phyloP scores from a whole-genome alignment of 2,113 vertebrate genomes.

The Pagrus major region DNA sequence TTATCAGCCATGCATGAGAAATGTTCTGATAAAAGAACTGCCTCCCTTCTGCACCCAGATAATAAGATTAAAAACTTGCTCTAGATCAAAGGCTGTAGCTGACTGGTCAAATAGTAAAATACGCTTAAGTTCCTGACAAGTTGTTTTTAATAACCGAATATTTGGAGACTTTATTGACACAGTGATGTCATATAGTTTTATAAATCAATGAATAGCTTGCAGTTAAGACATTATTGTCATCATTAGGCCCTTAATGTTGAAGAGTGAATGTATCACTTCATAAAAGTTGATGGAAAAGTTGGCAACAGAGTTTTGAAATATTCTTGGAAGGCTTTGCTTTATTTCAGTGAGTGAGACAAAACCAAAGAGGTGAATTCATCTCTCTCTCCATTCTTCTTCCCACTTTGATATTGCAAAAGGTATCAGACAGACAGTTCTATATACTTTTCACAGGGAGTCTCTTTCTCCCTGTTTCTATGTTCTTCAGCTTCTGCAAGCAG shows the following conservation, averaged over 20 bases:
- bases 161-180: neutral
- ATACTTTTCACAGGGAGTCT: conserved; percentile 4
- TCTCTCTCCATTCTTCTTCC: conserved; percentile 2
- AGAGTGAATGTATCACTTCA: neutral
- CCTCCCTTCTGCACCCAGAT: conserved; percentile 21
- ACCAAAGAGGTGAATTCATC: conserved; percentile 18
- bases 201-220: conserved; percentile 7
- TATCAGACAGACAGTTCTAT: neutral
- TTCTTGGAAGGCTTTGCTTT: neutral
- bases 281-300: conserved; percentile 29
- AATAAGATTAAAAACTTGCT: conserved; percentile 13
- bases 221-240: neutral
- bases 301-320: conserved; percentile 9
- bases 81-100: conserved; percentile 9
- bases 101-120: neutral
- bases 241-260: conserved; percentile 20
- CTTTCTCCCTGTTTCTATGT: neutral
- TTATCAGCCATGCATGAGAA: conserved; percentile 46
- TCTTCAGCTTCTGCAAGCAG: conserved; percentile 4
- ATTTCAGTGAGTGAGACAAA: conserved; percentile 3
- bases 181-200: neutral
- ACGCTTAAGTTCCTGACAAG: neutral
- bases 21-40: conserved; percentile 40
- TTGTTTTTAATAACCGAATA: neutral
- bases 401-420: conserved; percentile 22